These are phyloP conservation scores for Sinohyriopsis cumingii DNA, from an alignment of 2,888 invertebrate genomes.

Conservation along the genomic window DNA sequence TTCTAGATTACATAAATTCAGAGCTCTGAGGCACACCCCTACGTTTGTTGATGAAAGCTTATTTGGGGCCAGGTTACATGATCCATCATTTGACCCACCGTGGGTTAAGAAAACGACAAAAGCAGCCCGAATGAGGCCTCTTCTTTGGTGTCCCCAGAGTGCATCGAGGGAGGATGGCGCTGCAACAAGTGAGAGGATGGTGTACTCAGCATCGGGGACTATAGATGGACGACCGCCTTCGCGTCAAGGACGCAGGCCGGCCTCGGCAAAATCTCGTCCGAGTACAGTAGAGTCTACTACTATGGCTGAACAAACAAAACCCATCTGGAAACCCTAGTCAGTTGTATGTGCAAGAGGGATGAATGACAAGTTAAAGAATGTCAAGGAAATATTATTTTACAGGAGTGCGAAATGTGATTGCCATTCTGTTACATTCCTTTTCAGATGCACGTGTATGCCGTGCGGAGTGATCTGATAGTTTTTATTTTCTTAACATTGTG, in stretches of 20 bases:
- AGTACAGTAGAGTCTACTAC: constrained; percentile 34
- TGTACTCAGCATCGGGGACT: constrained; percentile 28
- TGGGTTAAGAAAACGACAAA: constrained; percentile 56
- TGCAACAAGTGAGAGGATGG: constrained; percentile 14
- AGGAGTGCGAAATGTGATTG: no score
- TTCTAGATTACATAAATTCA: constrained; percentile 36
- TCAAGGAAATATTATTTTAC: no score
- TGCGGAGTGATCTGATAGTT: no score
- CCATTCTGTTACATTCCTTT: no score
- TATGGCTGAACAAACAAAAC: constrained; percentile 17
- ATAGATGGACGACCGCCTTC: constrained; percentile 49
- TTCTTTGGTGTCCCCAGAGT: constrained; percentile 36
- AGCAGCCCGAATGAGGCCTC: constrained; percentile 19
- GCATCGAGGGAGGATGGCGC: constrained; percentile 28
- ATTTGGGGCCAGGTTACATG: constrained; percentile 53
- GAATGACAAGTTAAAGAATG: no score
- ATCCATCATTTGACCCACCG: constrained; percentile 63
- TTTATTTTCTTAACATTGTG: no score
- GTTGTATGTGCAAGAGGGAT: background rate
- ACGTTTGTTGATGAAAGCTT: constrained; percentile 62
- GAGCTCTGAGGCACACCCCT: constrained; percentile 52
- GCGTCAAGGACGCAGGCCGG: constrained; percentile 43
- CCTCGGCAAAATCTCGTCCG: constrained; percentile 39
- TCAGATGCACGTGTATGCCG: no score
- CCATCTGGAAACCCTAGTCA: constrained; percentile 29